A percentile compares a stretch with the other conserved stretches of the same genome.
phyloP scores from a whole-genome alignment of 2,888 invertebrate species.

The Dolichomitus sp. region DNA sequence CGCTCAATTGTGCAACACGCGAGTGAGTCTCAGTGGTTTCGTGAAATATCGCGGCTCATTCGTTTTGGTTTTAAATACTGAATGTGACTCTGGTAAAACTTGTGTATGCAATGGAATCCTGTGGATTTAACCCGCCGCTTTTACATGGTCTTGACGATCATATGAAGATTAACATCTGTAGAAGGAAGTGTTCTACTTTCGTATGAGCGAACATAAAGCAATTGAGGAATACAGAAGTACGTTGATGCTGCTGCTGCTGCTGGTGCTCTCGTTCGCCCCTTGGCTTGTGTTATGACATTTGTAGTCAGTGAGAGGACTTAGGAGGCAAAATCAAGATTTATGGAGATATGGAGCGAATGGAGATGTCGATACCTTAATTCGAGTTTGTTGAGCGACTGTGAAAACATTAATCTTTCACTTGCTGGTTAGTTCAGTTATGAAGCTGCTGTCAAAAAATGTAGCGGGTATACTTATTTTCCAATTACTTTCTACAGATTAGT shows the following conservation, averaged over 20 bases:
- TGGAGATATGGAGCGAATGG: not conserved
- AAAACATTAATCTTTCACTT: not conserved
- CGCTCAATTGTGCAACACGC: constrained; percentile 57
- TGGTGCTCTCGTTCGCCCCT: not conserved
- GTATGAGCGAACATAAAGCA: constrained; percentile 67
- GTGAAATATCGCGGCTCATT: constrained; percentile 59
- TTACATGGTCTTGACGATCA: constrained; percentile 59
- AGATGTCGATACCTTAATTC: not conserved
- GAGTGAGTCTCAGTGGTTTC: constrained; percentile 43
- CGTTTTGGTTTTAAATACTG: constrained; percentile 47
- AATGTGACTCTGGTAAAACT: not conserved
- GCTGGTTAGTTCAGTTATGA: not conserved
- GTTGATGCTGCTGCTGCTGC: constrained; percentile 11
- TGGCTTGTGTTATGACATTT: constrained; percentile 20
- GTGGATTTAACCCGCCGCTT: constrained; percentile 40
- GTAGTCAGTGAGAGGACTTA: constrained; percentile 17
- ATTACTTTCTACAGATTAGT: not conserved
- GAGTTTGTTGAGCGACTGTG: not conserved
- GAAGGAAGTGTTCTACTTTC: constrained; percentile 82
- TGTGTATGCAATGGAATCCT: constrained; percentile 13
- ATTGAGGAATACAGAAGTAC: constrained; percentile 38
- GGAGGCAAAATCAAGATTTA: not conserved
- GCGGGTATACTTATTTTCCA: not conserved
- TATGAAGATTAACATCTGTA: constrained; percentile 79
- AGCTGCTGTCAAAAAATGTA: not conserved